These are phyloP conservation scores for Latrodectus geometricus DNA, from an alignment of 1,140 invertebrate genomes.

Conservation along the genomic window DNA sequence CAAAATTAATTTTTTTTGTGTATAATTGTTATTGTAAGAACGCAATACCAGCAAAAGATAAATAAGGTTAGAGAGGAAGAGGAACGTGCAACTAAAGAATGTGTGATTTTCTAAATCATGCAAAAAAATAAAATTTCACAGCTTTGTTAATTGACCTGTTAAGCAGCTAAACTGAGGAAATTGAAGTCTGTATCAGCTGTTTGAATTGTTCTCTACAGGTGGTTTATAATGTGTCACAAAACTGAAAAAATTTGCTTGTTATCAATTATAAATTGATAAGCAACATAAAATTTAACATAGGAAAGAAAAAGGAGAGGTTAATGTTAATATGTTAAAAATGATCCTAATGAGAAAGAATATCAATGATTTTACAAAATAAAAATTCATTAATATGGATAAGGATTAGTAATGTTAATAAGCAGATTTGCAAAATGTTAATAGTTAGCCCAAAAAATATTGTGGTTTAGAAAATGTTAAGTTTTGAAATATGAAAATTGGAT, in stretches of 20 bases:
- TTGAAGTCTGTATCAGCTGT: not conserved
- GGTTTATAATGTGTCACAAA: conserved; percentile 28
- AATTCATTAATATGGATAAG: no score
- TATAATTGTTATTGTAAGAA: no score
- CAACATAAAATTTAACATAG: not conserved
- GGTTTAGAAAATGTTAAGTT: no score
- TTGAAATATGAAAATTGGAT: no score
- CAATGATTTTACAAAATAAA: no score
- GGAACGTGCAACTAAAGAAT: not conserved
- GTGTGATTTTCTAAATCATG: not conserved
- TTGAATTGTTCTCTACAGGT: not conserved
- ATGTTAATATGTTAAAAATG: not conserved
- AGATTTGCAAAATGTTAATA: no score
- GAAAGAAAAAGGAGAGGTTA: not conserved
- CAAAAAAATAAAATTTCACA: not conserved
- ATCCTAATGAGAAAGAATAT: no score
- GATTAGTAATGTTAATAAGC: no score
- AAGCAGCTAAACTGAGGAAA: conserved; percentile 27
- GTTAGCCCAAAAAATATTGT: no score
- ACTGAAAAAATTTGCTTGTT: conserved; percentile 36
- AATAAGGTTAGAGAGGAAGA: not conserved
- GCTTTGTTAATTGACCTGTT: conserved; percentile 53
- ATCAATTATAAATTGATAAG: not conserved
- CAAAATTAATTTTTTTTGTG: no score
- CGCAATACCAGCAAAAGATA: not conserved